Evolutionary conservation across 2,888 invertebrate species (phyloP), one percentile per base, ranked within the genome.

Genomic region (Callyntrura guangdongensis): DNA sequence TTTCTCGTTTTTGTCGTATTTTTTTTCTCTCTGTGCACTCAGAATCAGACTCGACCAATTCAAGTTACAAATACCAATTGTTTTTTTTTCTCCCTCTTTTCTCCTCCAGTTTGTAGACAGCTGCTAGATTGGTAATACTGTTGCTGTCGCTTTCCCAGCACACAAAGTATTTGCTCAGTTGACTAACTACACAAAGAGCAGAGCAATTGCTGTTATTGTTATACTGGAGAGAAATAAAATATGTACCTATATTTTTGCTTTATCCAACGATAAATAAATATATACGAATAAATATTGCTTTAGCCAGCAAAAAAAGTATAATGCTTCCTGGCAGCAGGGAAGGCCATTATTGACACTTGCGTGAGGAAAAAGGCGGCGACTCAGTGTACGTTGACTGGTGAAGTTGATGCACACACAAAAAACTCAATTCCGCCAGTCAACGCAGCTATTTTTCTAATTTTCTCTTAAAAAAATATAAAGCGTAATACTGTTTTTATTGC

Each of bases 261-360:
- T 20, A 20, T 22, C n/a, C 56, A 56, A 12, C 56, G 17, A 53
- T 56, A n/a, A 14, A n/a, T 12, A 5, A n/a, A 36, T 36, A 2
- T 36, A 2, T 36, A 36, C 36, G 36, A 36, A 36, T 36, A 36
- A 56, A n/a, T 56, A 56, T 56, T n/a, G n/a, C n/a, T 56, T n/a
- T 56, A 14, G 1, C n/a, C 20, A 69, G 36, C 53, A 11, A 45
- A 61, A 64, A 25, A 56, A 8, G 20, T 61, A 36, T 27, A 67
- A 12, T 27, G 27, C 67, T 14, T 27, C 9, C 25, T 53, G 67
- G 20, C 69, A 74, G 47, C 67, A 49, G 56, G 69, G 22, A 89
- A 79, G 72, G 86, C 90, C 82, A 90, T 90, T 90, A 90, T 74
- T 86, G 86, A 86, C 90, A 90, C 90, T 90, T 90, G 90, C 90